Conservation (phyloP, 2,797 vertebrate genomes). For the Petrocephalus schoutedeni region DNA sequence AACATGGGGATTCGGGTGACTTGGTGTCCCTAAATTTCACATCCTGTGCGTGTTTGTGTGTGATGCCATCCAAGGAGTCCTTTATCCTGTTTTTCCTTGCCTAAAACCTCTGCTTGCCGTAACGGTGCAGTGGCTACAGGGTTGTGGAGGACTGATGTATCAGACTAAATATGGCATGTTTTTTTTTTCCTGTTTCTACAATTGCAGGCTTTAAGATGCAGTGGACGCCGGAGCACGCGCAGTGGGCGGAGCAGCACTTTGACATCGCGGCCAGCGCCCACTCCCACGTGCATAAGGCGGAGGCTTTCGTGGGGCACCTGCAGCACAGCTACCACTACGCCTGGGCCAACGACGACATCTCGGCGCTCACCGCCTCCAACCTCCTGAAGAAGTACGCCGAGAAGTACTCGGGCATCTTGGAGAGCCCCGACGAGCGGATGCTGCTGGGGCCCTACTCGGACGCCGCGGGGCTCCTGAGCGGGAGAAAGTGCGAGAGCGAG, state of each 20-base stretch:
- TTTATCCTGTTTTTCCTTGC: neutral
- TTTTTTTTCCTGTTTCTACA: slow-evolving; percentile 34
- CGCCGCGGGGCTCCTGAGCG: slow-evolving; percentile 81
- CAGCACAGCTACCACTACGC: slow-evolving; percentile 98
- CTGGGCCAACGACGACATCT: slow-evolving; percentile 99
- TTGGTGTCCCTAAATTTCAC: neutral
- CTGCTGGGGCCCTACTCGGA: slow-evolving; percentile 91
- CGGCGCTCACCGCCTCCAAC: slow-evolving; percentile 95
- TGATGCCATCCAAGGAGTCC: neutral
- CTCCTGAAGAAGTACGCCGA: slow-evolving; percentile 97
- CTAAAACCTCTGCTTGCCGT: neutral
- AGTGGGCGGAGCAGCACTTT: slow-evolving; percentile 99
- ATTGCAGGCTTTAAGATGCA: slow-evolving; percentile 98
- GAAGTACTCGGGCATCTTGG: slow-evolving; percentile 97
- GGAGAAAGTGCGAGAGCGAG: slow-evolving; percentile 90
- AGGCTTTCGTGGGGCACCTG: slow-evolving; percentile 92
- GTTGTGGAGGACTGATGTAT: neutral
- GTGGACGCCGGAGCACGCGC: slow-evolving; percentile 99
- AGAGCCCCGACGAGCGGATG: slow-evolving; percentile 84
- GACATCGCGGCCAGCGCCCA: slow-evolving; percentile 97
- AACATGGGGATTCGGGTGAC: neutral
- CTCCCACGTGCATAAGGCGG: slow-evolving; percentile 98
- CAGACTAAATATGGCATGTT: slow-evolving; percentile 35
- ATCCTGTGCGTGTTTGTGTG: neutral
- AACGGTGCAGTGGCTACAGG: neutral